A percentile compares a stretch with the other conserved stretches of the same genome.
These are phyloP conservation scores for Himalopsyche tibetana DNA, from an alignment of 2,888 invertebrate species.

Conservation along the genomic window DNA sequence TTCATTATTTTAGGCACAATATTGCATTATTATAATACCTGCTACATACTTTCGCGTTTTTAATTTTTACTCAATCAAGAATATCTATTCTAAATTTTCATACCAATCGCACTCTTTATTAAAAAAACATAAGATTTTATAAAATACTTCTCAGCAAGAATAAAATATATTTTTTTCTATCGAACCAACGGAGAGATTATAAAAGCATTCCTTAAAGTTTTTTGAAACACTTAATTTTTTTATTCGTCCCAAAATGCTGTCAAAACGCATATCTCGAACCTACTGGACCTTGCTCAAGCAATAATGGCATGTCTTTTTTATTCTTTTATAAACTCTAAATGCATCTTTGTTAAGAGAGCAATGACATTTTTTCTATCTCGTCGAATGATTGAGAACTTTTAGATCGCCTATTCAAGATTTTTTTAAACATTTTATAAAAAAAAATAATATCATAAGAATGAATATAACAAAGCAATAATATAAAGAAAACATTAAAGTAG, in stretches of 20 bases:
- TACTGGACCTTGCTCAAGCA: slow-evolving; percentile 41
- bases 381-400: slow-evolving; percentile 37
- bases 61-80: too few species aligned
- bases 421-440: slow-evolving; percentile 4
- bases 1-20: too few species aligned
- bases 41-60: too few species aligned
- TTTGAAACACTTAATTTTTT: slow-evolving; percentile 37
- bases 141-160: too few species aligned
- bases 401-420: slow-evolving; percentile 19
- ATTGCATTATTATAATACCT: too few species aligned
- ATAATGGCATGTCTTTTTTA: slow-evolving; percentile 32
- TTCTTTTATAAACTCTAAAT: slow-evolving; percentile 31
- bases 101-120: too few species aligned
- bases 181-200: background rate
- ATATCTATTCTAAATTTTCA: too few species aligned
- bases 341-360: slow-evolving; percentile 41
- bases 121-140: too few species aligned
- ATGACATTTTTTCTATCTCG: slow-evolving; percentile 34
- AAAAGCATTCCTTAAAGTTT: slow-evolving; percentile 21
- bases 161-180: too few species aligned
- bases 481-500: slow-evolving; percentile 38
- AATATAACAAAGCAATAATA: slow-evolving; percentile 6
- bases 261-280: slow-evolving; percentile 31
- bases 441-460: slow-evolving; percentile 1
- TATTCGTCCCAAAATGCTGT: slow-evolving; percentile 40